phyloP scores from a whole-genome alignment of 1,140 invertebrate species.

The Zaprionus inermis region DNA sequence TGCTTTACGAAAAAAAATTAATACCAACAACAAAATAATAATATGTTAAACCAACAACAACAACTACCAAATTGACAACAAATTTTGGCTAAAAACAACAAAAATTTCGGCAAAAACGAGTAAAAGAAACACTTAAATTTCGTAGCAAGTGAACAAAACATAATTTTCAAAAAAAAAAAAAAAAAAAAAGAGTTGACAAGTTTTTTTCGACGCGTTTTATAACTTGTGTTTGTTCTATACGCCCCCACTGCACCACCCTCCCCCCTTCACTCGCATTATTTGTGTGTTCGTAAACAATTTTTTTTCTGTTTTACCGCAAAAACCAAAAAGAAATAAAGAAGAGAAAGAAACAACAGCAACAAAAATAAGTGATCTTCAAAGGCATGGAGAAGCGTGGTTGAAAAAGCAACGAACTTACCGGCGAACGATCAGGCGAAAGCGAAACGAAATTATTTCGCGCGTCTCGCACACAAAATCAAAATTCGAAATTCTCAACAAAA shows the following conservation, averaged over 20 bases:
- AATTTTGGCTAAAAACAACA: constrained; percentile 55
- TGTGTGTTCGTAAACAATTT: constrained; percentile 76
- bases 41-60: constrained; percentile 14
- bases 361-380: constrained; percentile 52
- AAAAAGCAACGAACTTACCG: constrained; percentile 42
- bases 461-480: constrained; percentile 58
- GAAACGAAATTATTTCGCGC: constrained; percentile 38
- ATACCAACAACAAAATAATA: constrained; percentile 33
- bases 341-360: constrained; percentile 20
- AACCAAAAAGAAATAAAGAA: constrained; percentile 28
- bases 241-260: constrained; percentile 18
- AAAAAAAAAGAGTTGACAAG: constrained; percentile 44
- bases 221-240: constrained; percentile 24
- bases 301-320: constrained; percentile 47
- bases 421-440: constrained; percentile 48
- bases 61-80: constrained; percentile 37
- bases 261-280: constrained; percentile 23
- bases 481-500: constrained; percentile 64
- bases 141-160: constrained; percentile 34
- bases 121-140: constrained; percentile 53
- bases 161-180: constrained; percentile 12
- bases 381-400: constrained; percentile 7
- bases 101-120: constrained; percentile 60
- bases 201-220: constrained; percentile 41
- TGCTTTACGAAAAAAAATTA: constrained; percentile 43